Conservation (phyloP, 2,113 vertebrate species). For the Clarias batrachus region DNA sequence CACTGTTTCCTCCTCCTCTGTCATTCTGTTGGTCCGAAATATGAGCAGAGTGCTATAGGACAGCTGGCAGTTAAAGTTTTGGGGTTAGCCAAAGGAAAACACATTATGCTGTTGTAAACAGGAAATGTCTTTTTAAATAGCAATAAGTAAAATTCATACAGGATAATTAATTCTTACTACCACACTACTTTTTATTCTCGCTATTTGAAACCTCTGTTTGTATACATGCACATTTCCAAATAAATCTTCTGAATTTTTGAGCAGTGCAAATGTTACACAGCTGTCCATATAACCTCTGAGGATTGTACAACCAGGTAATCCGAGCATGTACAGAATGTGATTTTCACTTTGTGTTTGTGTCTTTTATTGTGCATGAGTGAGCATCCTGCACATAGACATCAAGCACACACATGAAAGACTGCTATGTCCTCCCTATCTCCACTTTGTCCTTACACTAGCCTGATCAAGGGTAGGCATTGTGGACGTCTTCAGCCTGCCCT, state of each 20-base stretch:
- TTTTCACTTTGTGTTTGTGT: constrained; percentile 12
- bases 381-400: constrained; percentile 37
- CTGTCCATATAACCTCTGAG: neutral
- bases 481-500: constrained; percentile 34
- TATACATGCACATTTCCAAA: neutral
- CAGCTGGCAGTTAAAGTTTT: constrained; percentile 42
- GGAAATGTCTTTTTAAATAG: constrained; percentile 51
- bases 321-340: neutral
- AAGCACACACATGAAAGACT: constrained; percentile 46
- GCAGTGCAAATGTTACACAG: neutral
- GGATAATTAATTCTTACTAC: constrained; percentile 37
- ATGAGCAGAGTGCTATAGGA: constrained; percentile 44
- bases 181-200: constrained; percentile 38
- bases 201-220: constrained; percentile 7
- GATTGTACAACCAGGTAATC: constrained; percentile 15
- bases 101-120: constrained; percentile 52
- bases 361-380: constrained; percentile 37
- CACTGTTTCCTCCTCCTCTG: constrained; percentile 40
- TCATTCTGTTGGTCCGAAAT: constrained; percentile 42
- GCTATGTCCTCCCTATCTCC: constrained; percentile 37
- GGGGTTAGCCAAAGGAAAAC: constrained; percentile 48
- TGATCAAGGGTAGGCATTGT: constrained; percentile 55
- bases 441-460: constrained; percentile 51
- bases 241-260: neutral
- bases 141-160: constrained; percentile 41